Conservation (phyloP, 1,140 invertebrate species). For the Cydia fagiglandana region DNA sequence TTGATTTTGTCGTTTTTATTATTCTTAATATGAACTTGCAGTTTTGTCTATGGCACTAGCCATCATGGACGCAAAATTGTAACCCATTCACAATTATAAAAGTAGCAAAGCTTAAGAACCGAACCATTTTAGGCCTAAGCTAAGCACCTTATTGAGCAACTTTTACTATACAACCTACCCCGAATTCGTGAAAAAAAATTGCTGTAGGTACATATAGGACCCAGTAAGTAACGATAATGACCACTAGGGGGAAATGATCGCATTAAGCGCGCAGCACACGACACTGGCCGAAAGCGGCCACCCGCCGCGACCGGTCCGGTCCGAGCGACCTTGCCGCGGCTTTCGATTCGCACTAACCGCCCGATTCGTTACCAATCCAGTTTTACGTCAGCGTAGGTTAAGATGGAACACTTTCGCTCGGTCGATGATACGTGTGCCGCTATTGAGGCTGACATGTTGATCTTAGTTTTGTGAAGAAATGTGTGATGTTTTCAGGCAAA, state of each 20-base stretch:
- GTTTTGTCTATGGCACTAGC: too few species aligned
- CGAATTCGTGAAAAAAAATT: too few species aligned
- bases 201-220: too few species aligned
- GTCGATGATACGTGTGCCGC: background rate
- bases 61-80: too few species aligned
- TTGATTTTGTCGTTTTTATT: too few species aligned
- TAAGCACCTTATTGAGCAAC: too few species aligned
- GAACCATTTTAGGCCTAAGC: too few species aligned
- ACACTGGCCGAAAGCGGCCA: conserved; percentile 5
- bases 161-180: too few species aligned
- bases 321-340: conserved; percentile 39
- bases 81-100: too few species aligned
- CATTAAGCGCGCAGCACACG: background rate
- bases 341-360: conserved; percentile 36
- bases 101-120: too few species aligned
- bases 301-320: conserved; percentile 29
- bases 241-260: background rate
- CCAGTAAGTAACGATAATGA: too few species aligned
- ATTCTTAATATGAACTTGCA: too few species aligned
- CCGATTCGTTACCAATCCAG: conserved; percentile 33
- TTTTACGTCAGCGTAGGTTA: conserved; percentile 33
- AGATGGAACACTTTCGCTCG: conserved; percentile 23
- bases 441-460: background rate
- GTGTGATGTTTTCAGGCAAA: background rate
- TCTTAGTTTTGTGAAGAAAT: background rate